A percentile compares a stretch with the other conserved stretches of the same genome.
These are phyloP conservation scores for Diadema setosum DNA, from an alignment of 35 echinoderm and acorn worm genomes.

Conservation along the genomic window DNA sequence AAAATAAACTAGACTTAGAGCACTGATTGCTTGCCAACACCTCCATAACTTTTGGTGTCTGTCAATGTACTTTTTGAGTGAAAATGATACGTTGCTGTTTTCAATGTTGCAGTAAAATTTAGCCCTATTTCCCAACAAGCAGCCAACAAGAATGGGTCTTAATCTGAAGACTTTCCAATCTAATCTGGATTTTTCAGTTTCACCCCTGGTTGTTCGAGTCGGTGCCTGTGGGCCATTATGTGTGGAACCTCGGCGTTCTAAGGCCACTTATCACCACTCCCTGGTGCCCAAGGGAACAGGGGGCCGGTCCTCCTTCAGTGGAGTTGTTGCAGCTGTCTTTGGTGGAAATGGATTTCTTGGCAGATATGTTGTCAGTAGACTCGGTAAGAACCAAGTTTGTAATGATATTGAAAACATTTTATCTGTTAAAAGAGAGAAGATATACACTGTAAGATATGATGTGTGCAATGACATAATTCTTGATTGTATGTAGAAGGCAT, in stretches of 20 bases:
- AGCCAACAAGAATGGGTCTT: neutral
- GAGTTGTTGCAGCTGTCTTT: conserved; percentile 85
- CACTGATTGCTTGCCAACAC: no score
- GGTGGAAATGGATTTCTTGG: conserved; percentile 89
- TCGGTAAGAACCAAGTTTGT: conserved; percentile 76
- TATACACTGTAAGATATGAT: no score
- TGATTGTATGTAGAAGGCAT: no score
- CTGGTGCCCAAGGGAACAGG: conserved; percentile 80
- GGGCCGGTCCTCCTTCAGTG: conserved; percentile 92
- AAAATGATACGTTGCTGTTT: neutral
- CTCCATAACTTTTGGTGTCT: no score
- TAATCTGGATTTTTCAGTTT: neutral
- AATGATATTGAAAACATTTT: no score
- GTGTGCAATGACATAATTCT: no score
- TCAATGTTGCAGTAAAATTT: neutral
- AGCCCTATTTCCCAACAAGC: neutral
- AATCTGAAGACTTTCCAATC: neutral
- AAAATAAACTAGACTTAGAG: no score
- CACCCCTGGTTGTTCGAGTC: neutral
- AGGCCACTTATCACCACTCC: conserved; percentile 57
- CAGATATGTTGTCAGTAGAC: conserved; percentile 78
- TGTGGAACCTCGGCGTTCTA: neutral
- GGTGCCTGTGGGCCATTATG: neutral
- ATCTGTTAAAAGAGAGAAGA: no score
- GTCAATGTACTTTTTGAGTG: neutral